Conservation (phyloP, 2,113 vertebrate species). For the Noturus placidus region DNA sequence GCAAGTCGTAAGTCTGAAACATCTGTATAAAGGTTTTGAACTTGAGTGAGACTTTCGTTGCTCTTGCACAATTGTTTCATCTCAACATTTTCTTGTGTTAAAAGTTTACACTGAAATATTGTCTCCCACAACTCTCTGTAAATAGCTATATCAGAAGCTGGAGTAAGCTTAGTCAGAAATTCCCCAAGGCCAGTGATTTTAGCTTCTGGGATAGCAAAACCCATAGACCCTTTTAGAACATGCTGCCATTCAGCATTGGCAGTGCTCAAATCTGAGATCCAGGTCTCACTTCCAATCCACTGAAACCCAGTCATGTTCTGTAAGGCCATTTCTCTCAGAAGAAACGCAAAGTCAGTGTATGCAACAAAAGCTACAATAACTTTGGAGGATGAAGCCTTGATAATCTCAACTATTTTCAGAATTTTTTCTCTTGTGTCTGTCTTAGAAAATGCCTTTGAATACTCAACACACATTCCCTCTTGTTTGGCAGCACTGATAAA, state of each 20-base stretch:
- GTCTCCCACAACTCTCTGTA: conserved; percentile 57
- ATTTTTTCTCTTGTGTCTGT: conserved; percentile 61
- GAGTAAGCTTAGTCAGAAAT: background rate
- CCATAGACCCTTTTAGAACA: conserved; percentile 57
- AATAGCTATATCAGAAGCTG: background rate
- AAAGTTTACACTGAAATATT: conserved; percentile 40
- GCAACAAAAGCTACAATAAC: conserved; percentile 2
- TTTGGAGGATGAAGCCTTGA: conserved; percentile 65
- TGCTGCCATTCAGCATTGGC: conserved; percentile 49
- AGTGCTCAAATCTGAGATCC: conserved; percentile 57
- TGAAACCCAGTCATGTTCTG: background rate
- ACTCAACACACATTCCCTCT: too few relatives aligned
- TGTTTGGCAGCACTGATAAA: too few relatives aligned
- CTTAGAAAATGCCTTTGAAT: conserved; percentile 64
- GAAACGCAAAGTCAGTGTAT: too few relatives aligned
- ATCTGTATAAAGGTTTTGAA: conserved; percentile 46
- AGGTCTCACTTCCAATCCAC: conserved; percentile 45
- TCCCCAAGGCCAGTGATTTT: conserved; percentile 48
- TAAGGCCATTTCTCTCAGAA: background rate
- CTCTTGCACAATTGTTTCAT: background rate
- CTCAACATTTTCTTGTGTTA: background rate
- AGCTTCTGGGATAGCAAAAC: conserved; percentile 59
- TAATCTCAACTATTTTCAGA: conserved; percentile 61
- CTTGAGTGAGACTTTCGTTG: conserved; percentile 20
- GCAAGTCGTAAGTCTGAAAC: background rate